Evolutionary conservation across 2,888 invertebrate species (phyloP).

Genomic region (Dicycla oo): DNA sequence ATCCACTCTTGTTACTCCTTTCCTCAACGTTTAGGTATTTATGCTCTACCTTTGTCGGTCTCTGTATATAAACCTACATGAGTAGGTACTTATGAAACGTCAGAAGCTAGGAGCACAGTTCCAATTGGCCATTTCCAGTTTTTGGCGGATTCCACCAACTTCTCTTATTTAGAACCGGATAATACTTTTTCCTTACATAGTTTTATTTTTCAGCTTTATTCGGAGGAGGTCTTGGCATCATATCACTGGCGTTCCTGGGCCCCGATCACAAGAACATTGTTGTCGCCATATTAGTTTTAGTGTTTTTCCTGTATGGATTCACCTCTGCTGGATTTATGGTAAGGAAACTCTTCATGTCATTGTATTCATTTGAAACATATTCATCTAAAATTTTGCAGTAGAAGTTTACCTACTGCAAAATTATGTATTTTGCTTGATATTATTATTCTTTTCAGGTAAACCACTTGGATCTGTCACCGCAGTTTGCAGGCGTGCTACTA

Average conservation of each 20-base stretch:
- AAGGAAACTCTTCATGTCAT: slow-evolving; percentile 19
- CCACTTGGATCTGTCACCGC: slow-evolving; percentile 95
- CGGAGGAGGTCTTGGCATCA: slow-evolving; percentile 91
- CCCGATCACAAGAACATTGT: slow-evolving; percentile 84
- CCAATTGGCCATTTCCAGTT: not conserved
- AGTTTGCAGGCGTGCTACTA: slow-evolving; percentile 95
- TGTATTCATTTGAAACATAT: not conserved
- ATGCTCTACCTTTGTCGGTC: no score
- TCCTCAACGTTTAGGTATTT: no score
- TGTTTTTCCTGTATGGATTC: slow-evolving; percentile 92
- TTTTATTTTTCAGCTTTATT: slow-evolving; percentile 86
- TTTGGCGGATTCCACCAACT: not conserved
- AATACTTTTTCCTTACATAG: not conserved
- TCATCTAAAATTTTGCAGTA: not conserved
- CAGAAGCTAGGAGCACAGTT: not conserved
- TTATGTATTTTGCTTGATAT: no score
- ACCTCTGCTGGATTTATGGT: slow-evolving; percentile 93
- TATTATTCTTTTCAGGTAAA: slow-evolving; percentile 88
- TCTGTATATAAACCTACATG: not conserved
- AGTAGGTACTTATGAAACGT: not conserved
- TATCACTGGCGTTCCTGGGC: slow-evolving; percentile 89
- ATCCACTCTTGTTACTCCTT: no score
- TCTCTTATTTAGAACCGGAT: not conserved
- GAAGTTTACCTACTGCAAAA: no score
- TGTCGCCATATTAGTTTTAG: slow-evolving; percentile 89